These are phyloP conservation scores for Pica pica DNA, from an alignment of 2,113 vertebrate genomes.

Conservation along the genomic window DNA sequence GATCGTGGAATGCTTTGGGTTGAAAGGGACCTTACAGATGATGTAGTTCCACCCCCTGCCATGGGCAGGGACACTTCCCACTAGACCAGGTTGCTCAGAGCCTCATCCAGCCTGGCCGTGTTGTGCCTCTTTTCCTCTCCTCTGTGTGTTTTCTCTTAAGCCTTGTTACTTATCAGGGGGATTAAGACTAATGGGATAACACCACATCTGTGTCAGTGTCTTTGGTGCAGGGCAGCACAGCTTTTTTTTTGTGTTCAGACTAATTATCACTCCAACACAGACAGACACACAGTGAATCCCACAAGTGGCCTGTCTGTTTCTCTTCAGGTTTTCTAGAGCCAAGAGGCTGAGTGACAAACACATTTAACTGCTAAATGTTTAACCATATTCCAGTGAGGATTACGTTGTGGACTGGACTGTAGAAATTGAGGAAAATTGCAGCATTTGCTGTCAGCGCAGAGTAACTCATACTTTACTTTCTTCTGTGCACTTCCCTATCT, in stretches of 20 bases:
- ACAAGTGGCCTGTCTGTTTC: neutral
- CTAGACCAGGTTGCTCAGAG: neutral
- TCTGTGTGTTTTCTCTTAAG: neutral
- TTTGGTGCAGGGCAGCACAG: neutral
- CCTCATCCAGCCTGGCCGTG: fast-evolving
- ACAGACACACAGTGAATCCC: neutral
- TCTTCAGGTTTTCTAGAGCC: neutral
- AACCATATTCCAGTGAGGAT: neutral
- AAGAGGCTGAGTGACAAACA: neutral
- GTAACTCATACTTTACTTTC: neutral
- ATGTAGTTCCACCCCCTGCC: neutral
- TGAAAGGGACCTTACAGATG: neutral
- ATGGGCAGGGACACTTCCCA: neutral
- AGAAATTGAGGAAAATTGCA: neutral
- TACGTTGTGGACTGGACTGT: neutral
- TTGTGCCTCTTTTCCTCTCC: neutral
- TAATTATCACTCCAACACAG: neutral
- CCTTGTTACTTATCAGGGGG: neutral
- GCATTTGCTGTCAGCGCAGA: neutral
- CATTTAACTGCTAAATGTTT: neutral
- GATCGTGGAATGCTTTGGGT: neutral
- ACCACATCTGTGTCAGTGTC: neutral
- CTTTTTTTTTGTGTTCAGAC: neutral
- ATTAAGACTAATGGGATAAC: neutral
- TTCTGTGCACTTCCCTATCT: neutral